Evolutionary conservation across 1,140 invertebrate species (phyloP), one percentile per base, ranked within the genome.

Genomic region (Zelostemma sp.): DNA sequence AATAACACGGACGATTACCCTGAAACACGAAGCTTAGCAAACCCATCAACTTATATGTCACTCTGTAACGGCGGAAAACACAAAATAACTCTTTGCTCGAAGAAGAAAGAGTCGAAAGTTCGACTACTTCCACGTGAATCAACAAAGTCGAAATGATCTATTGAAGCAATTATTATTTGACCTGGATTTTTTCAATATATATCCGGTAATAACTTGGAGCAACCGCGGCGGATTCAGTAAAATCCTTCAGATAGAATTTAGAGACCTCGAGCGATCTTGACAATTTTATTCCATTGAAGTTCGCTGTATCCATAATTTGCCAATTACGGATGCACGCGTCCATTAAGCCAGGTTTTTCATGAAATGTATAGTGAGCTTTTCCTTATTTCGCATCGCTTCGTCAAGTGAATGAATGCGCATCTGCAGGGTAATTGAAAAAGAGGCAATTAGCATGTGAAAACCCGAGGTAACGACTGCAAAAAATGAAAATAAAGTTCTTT

Each of bases 1-100:
- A 74, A 74, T 74, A 71, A 74, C 72, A 71, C 72, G 72, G 72
- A 61, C 72, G 68, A 71, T 73, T 73, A 71, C 72, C 67, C 60
- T 60, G 72, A 73, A 73, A 70, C 67, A 69, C 72, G 60, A 65
- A 70, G 63, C 67, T 73, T 66, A 73, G 58, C 67, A 55, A 25
- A 18, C 54, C 57, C 53, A 43, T 58, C 68, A 59, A 69, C 61
- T 65, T 65, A 62, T 62, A 43, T 48, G 61, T 66, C 61, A 68
- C 63, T 53, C 63, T 48, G 49, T 51, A 47, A 31, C 40, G 50
- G 40, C 16, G 12, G 35, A 12, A 40, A 11, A 40, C 35, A 2
- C 35, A 11, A 40, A 2, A 40, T 12, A 2, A 40, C 11, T 15
- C 35, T 40, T 15, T 40, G 2, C 35, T 2, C 35, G 3, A 40